Evolutionary conservation across 2,888 invertebrate genomes (phyloP).

Genomic region (Noctua janthe): DNA sequence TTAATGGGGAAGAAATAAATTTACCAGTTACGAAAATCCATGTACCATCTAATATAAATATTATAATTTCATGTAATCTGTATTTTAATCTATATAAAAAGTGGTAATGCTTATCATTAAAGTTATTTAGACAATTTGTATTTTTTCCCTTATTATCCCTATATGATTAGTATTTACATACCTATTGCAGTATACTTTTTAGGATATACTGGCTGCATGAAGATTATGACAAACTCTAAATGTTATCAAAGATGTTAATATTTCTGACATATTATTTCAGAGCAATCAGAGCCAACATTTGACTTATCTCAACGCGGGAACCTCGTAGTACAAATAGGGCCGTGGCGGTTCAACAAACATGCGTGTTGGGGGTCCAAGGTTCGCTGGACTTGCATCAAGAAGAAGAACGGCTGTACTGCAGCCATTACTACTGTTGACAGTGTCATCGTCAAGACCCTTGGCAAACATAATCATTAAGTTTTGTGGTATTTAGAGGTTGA

Average conservation of each 20-base stretch:
- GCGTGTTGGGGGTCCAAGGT: conserved; percentile 86
- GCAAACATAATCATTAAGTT: conserved; percentile 5
- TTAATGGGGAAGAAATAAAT: background rate
- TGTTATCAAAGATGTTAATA: background rate
- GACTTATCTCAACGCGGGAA: conserved; percentile 85
- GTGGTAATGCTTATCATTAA: background rate
- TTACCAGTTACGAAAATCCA: background rate
- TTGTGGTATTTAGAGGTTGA: background rate
- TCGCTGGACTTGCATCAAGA: conserved; percentile 87
- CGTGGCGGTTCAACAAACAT: conserved; percentile 87
- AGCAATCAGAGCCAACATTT: conserved; percentile 63
- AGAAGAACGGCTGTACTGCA: conserved; percentile 85
- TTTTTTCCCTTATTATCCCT: background rate
- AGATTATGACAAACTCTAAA: background rate
- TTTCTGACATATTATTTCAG: background rate
- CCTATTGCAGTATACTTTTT: background rate
- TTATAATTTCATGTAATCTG: background rate
- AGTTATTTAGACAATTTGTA: background rate
- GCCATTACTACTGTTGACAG: conserved; percentile 85
- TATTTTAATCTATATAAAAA: background rate
- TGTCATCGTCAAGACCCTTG: conserved; percentile 81
- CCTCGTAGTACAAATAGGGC: conserved; percentile 84
- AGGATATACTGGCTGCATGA: background rate
- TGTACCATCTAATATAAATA: background rate
- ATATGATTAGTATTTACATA: background rate